Evolutionary conservation across 2,888 invertebrate genomes (phyloP).

Genomic region (Fissipunctia ypsillon): DNA sequence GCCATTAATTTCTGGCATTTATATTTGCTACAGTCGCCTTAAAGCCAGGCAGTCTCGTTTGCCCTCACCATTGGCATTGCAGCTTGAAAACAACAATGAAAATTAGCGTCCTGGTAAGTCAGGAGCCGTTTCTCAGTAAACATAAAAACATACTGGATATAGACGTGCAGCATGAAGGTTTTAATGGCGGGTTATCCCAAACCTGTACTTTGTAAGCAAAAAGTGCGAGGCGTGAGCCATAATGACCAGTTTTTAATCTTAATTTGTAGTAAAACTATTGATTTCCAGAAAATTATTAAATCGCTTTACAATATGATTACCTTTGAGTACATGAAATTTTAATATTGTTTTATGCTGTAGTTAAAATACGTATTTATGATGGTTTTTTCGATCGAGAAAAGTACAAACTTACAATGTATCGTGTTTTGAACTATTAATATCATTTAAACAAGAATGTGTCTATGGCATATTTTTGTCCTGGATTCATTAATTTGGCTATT

Average conservation of each 20-base stretch:
- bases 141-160: background rate
- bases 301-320: background rate
- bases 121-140: background rate
- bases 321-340: background rate
- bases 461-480: background rate
- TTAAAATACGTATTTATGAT: background rate
- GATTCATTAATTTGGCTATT: background rate
- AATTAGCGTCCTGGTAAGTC: conserved; percentile 40
- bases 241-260: background rate
- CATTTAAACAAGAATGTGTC: background rate
- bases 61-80: conserved; percentile 26
- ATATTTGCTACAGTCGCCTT: conserved; percentile 25
- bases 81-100: conserved; percentile 42
- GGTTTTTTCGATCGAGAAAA: background rate
- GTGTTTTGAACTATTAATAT: background rate
- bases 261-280: background rate
- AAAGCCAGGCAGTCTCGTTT: conserved; percentile 36
- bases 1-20: conserved; percentile 38
- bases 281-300: background rate
- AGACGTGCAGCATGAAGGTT: background rate
- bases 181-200: background rate
- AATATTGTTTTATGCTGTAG: background rate
- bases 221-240: background rate
- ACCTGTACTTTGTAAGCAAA: background rate
- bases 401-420: background rate